These are phyloP conservation scores for Siphonodentalium dalli DNA, from an alignment of 2,888 invertebrate species.

Conservation along the genomic window DNA sequence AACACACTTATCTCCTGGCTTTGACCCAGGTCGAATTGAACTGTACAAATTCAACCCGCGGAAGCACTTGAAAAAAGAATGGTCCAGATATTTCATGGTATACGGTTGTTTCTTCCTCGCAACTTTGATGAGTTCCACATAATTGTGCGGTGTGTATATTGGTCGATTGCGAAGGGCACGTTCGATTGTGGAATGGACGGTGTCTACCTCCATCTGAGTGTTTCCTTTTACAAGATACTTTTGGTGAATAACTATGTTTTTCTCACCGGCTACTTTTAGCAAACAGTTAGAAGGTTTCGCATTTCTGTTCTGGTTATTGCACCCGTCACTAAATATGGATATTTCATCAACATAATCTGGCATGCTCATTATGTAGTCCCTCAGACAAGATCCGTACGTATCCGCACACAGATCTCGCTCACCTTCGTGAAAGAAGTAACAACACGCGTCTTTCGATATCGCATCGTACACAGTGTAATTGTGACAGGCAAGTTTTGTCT, in stretches of 20 bases:
- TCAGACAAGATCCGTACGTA: too few species aligned
- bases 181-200: slow-evolving; percentile 7
- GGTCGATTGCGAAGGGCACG: not conserved
- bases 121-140: too few species aligned
- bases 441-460: too few species aligned
- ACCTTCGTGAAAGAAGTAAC: too few species aligned
- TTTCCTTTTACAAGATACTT: slow-evolving; percentile 25
- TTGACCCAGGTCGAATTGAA: slow-evolving; percentile 1
- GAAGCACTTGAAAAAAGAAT: slow-evolving; percentile 14
- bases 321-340: slow-evolving; percentile 24
- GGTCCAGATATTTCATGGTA: slow-evolving; percentile 10
- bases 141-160: slow-evolving; percentile 4
- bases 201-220: slow-evolving; percentile 23
- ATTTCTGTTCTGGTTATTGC: slow-evolving; percentile 21
- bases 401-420: too few species aligned
- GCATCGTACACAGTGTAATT: too few species aligned
- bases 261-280: slow-evolving; percentile 4
- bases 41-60: slow-evolving; percentile 9
- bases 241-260: slow-evolving; percentile 9
- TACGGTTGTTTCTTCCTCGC: slow-evolving; percentile 5
- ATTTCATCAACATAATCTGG: slow-evolving; percentile 3
- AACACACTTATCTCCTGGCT: not conserved
- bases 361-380: too few species aligned
- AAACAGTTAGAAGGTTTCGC: slow-evolving; percentile 16
- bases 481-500: too few species aligned